A percentile compares a stretch with the other conserved stretches of the same genome.
These are phyloP conservation scores for Trisateles emortualis DNA, from an alignment of 2,888 invertebrate species.

Conservation along the genomic window DNA sequence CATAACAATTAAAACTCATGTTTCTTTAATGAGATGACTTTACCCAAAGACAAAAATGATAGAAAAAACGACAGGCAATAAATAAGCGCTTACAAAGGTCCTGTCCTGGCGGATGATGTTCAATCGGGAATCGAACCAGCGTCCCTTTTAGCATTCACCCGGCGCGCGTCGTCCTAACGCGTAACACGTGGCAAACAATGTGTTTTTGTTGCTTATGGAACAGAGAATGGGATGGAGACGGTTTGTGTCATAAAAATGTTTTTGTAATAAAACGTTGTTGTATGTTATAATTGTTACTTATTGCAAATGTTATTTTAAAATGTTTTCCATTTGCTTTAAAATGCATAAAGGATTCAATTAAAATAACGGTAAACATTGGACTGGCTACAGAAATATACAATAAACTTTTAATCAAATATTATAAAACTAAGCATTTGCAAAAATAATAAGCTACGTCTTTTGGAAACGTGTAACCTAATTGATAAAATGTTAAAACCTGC, in stretches of 20 bases:
- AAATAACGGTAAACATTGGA: too few relatives aligned
- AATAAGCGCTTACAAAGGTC: conserved; percentile 42
- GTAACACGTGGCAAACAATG: conserved; percentile 84
- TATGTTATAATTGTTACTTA: too few relatives aligned
- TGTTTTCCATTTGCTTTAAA: too few relatives aligned
- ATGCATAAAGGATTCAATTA: too few relatives aligned
- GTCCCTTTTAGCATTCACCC: conserved; percentile 75
- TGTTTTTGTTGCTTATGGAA: conserved; percentile 75
- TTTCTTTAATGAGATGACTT: background rate
- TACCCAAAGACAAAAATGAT: conserved; percentile 2
- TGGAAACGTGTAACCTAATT: too few relatives aligned
- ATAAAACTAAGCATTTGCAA: too few relatives aligned
- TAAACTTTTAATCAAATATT: too few relatives aligned
- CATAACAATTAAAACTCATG: background rate
- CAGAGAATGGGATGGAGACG: conserved; percentile 54
- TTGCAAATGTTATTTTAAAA: too few relatives aligned
- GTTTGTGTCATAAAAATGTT: background rate
- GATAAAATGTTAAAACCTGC: too few relatives aligned
- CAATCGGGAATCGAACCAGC: conserved; percentile 63
- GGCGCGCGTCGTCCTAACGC: conserved; percentile 71
- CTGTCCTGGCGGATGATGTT: conserved; percentile 41
- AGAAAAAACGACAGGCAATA: conserved; percentile 31
- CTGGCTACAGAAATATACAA: too few relatives aligned
- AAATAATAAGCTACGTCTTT: too few relatives aligned
- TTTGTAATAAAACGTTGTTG: too few relatives aligned